Evolutionary conservation across 2,113 vertebrate species (phyloP), one percentile per base, ranked within the genome.

Genomic region (Cyanoliseus patagonus): DNA sequence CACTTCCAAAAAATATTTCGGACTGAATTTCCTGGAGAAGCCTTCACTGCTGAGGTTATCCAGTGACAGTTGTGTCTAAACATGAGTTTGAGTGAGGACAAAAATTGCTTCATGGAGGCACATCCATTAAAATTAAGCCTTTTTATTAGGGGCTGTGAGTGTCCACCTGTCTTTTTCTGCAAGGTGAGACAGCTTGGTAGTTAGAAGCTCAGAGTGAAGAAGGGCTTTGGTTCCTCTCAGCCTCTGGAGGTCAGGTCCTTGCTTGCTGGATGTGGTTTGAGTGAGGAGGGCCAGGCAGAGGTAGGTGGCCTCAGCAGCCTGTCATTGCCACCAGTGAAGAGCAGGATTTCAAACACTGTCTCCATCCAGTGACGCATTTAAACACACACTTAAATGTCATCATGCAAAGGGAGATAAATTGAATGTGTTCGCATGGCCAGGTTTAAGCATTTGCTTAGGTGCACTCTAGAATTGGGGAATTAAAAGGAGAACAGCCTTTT

Each of bases 371-470:
- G 47, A n/a, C 64, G 17, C 61, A 2, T 70, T 90, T 66, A 23
- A 92, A 37, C 14, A 19, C 27, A 2, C 0, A 0, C 28, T 79
- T 39, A n/a, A 33, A 68, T 76, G 64, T 52, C 31, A 12, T 72
- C 41, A 25, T 73, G 66, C 53, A 89, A 68, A 70, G 63, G 9
- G 76, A 57, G 72, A 37, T 53, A 78, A 92, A 69, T 23, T 23
- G 39, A 52, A 79, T 18, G 33, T 13, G 63, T 62, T 77, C 37
- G 12, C n/a, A 0, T 25, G 37, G 77, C 70, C 83, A 61, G 35
- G 78, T 82, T 42, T 62, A 86, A 96, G 82, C 53, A 0, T 91
- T 78, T 80, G 81, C 94, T 94, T 83, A 94, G 93, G 90, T 95
- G 53, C 46, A 17, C 49, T 90, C 57, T 72, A 62, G 75, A 93